Evolutionary conservation across 2,113 vertebrate genomes (phyloP), one percentile per base, ranked within the genome.

Genomic region (Salvator merianae): DNA sequence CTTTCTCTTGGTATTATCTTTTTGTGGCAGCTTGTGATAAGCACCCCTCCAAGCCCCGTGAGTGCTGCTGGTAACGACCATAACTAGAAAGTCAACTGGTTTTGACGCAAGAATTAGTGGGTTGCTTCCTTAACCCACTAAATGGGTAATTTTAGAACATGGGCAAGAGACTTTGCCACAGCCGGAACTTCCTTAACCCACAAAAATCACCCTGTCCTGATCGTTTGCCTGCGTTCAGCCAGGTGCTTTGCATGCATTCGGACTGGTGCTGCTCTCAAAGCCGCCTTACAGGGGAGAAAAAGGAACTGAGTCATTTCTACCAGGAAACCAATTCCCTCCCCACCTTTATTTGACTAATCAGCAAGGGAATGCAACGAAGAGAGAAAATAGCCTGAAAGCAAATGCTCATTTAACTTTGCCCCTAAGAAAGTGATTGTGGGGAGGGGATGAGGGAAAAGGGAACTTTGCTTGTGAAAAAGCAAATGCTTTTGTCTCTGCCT

Each of bases 291-390:
- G 32, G 24, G 55, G 20, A 24, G 34, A 7, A 55, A 55, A 77
- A 71, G 74, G 65, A 84, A 84, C 74, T 78, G 75, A 84, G 55
- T 78, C 66, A 70, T 78, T 47, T 84, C 28, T 78, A 59, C 28
- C 75, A 84, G 65, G 75, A 84, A 71, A 14, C 43, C 2, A 2
- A 43, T 26, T 43, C 28, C 47, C 7, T 76, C 26, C 13, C 30
- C 71, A 38, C 65, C 34, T 59, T 77, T 53, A 84, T 84, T 70
- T 70, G 74, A 84, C 55, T 84, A 77, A 70, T 77, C 1, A 20
- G 66, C 12, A n/a, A 62, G 40, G 36, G 74, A 62, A 77, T 34
- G 55, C 20, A 22, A 5, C 4, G 55, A 16, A 59, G 55, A 20
- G 18, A 59, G 50, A 63, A 40, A 28, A 36, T 36, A 4, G 36